Percentiles rank a stretch among this genome's conserved stretches.
Conservation (phyloP, 2,888 invertebrate species). For the Drosophila sordidula region DNA sequence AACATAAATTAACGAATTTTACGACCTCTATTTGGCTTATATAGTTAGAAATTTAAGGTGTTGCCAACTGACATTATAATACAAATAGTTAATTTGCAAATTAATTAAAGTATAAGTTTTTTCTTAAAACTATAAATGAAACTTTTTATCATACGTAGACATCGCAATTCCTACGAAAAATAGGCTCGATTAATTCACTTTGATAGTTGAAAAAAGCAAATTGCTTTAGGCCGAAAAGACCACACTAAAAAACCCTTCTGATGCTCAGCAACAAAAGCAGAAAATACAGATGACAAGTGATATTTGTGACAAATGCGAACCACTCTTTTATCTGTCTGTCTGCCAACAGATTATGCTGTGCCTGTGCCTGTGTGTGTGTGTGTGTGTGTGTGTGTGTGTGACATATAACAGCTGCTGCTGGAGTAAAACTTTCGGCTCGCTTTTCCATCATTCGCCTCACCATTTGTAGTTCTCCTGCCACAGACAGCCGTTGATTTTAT, state of each 20-base stretch:
- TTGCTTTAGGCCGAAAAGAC: too few relatives aligned
- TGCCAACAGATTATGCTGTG: conserved; percentile 1
- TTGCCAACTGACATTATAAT: too few relatives aligned
- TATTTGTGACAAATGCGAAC: conserved; percentile 17
- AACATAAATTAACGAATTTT: not conserved
- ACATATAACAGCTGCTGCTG: conserved; percentile 37
- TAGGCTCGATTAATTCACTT: not conserved
- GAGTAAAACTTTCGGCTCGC: conserved; percentile 15
- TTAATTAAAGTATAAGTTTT: too few relatives aligned
- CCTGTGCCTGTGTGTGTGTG: not conserved
- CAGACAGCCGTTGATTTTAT: conserved; percentile 1
- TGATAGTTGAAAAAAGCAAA: not conserved
- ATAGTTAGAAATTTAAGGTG: too few relatives aligned
- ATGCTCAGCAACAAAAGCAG: not conserved
- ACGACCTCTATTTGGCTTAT: too few relatives aligned
- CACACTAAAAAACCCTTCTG: not conserved
- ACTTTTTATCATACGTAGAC: too few relatives aligned
- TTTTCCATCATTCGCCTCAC: not conserved
- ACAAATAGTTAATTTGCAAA: too few relatives aligned
- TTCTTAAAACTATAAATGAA: too few relatives aligned
- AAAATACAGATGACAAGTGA: conserved; percentile 28
- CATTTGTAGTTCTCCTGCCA: not conserved
- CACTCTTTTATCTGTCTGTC: conserved; percentile 16
- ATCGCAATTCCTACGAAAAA: too few relatives aligned
- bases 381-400: conserved; percentile 18